Evolutionary conservation across 2,888 invertebrate genomes (phyloP).

Genomic region (Autographa pulchrina): DNA sequence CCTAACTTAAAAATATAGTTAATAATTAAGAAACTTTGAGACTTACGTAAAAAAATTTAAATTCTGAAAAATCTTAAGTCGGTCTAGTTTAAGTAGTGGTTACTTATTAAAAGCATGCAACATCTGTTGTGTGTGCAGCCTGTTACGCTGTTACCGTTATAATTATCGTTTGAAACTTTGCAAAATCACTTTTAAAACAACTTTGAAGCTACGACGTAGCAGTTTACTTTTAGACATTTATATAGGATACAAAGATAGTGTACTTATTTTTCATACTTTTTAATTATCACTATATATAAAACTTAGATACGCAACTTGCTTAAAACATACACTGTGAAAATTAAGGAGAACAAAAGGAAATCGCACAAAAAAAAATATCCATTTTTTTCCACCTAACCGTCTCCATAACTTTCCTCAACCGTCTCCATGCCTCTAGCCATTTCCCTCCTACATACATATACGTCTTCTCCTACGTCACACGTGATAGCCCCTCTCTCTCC

Average conservation of each 20-base stretch:
- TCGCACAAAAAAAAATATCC: background rate
- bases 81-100: too few relatives aligned
- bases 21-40: too few relatives aligned
- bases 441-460: slow-evolving; percentile 78
- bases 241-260: too few relatives aligned
- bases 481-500: slow-evolving; percentile 75
- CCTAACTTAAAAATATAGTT: too few relatives aligned
- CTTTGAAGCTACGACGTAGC: background rate
- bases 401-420: slow-evolving; percentile 36
- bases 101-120: background rate
- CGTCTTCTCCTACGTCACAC: slow-evolving; percentile 82
- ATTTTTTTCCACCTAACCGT: background rate
- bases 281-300: too few relatives aligned
- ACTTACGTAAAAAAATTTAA: too few relatives aligned
- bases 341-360: background rate
- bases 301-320: too few relatives aligned
- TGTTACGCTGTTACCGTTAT: too few relatives aligned
- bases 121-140: background rate
- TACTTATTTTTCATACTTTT: too few relatives aligned
- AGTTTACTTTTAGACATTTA: too few relatives aligned
- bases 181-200: background rate
- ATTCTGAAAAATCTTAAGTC: too few relatives aligned
- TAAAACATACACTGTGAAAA: background rate
- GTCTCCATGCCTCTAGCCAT: slow-evolving; percentile 71
- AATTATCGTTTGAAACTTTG: background rate